Evolutionary conservation across 2,113 vertebrate genomes (phyloP).

Genomic region (Gymnarchus niloticus): DNA sequence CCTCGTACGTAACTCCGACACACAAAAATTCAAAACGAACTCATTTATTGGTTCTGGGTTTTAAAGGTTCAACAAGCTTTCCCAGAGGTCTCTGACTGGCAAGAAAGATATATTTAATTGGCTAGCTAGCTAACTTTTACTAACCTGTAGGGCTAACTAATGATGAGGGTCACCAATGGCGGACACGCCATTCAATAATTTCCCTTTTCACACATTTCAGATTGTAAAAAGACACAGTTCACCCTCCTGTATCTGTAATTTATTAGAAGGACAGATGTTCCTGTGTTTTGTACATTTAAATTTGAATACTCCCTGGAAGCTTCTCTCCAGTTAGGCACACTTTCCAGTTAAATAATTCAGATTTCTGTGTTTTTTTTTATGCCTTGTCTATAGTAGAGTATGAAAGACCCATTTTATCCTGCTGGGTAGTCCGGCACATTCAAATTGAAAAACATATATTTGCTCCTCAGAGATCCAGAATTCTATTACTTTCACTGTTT

Average conservation of each 20-base stretch:
- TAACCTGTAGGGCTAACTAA: background rate
- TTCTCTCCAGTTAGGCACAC: background rate
- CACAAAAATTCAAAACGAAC: background rate
- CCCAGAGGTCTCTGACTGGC: background rate
- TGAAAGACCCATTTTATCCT: background rate
- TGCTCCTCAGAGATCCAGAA: background rate
- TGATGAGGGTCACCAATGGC: background rate
- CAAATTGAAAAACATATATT: background rate
- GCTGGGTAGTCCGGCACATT: background rate
- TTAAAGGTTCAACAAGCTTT: background rate
- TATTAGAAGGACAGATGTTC: background rate
- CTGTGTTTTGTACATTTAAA: background rate
- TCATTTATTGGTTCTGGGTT: background rate
- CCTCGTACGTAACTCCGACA: no score
- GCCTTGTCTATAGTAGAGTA: background rate
- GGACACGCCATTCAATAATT: background rate
- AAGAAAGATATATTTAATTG: background rate
- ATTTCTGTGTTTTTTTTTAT: background rate
- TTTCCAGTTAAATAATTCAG: conserved; percentile 7
- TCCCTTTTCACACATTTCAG: background rate
- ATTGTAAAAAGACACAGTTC: background rate
- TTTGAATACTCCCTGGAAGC: background rate
- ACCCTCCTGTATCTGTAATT: background rate
- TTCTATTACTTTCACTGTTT: background rate
- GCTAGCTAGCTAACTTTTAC: background rate